Base-by-base conservation (phyloP, 2,797 vertebrate species). In the Gorsachius magnificus region DNA sequence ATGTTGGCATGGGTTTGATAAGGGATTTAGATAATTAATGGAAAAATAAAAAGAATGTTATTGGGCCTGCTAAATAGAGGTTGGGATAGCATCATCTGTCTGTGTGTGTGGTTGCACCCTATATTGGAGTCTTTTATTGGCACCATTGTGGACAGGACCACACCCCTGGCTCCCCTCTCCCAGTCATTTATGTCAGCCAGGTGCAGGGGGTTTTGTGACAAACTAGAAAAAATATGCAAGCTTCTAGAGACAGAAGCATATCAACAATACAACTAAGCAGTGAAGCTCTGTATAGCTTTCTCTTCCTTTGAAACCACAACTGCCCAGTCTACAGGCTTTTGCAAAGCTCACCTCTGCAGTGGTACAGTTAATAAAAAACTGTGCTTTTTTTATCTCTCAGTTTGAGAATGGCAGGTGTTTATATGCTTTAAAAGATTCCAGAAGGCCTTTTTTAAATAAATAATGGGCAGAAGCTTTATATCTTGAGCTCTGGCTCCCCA, bases 261-360 rank as follows among this genome's bases (percentile, higher is more conserved):
- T 71, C 38, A 71, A 46, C 12, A 56, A 64, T 46, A 53, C 14
- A 66, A 9, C 18, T 63, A 74, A 83, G 54, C 31, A 57, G 14
- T 50, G 38, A 84, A 79, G 43, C 6, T 78, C n/a, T 50, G 20
- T 77, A 25, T 38, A 70, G 28, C 9, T 83, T 77, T 71, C 69
- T n/a, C 35, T 36, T n/a, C 50, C 11, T 86, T 78, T 72, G 64
- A 93, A 84, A 83, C 68, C 29, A 90, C 53, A 78, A n/a, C 17
- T 60, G 19, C n/a, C 24, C 28, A n/a, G 17, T 77, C 31, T 74
- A 33, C 24, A 54, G 0, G 1, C 12, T 82, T 85, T 66, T 83
- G 71, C 45, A 87, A 87, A 69, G 13, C n/a, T 70, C 26, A 57
- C 28, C 50, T 75, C 61, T 86, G 8, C 57, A 58, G 35, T 10